Evolutionary conservation across 2,113 vertebrate species (phyloP).

Genomic region (Catharus bicknelli): DNA sequence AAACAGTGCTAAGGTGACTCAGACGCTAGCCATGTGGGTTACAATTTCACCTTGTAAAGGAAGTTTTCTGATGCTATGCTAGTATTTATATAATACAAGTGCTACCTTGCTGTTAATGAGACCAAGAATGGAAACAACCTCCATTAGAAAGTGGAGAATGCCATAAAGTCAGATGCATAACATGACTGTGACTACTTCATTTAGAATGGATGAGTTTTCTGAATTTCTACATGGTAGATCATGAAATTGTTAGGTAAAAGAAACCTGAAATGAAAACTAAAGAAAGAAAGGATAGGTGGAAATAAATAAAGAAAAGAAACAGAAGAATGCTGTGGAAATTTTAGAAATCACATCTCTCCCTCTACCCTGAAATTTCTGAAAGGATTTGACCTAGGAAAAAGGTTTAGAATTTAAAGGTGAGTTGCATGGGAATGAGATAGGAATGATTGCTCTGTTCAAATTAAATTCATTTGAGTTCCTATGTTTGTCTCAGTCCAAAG

Average conservation of each 20-base stretch:
- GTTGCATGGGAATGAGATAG: not conserved
- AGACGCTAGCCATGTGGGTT: not conserved
- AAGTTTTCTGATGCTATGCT: not conserved
- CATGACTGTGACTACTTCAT: not conserved
- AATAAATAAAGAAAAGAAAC: not conserved
- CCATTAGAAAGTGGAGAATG: not conserved
- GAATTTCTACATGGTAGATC: not conserved
- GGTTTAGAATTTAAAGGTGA: not conserved
- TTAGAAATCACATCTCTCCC: not conserved
- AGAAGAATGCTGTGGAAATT: not conserved
- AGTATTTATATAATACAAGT: not conserved
- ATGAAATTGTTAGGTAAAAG: not conserved
- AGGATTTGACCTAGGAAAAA: not conserved
- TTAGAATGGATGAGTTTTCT: not conserved
- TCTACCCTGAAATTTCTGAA: not conserved
- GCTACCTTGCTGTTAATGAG: not conserved
- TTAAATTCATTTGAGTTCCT: not conserved
- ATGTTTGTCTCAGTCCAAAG: not conserved
- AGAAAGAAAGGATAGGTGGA: not conserved
- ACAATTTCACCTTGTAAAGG: not conserved
- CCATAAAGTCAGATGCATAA: not conserved
- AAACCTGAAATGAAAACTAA: not conserved
- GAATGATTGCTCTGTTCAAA: not conserved
- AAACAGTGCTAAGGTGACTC: not conserved
- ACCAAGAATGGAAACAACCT: not conserved